These are phyloP conservation scores for Muntiacus reevesi DNA, from an alignment of 2,113 vertebrate genomes.

Conservation along the genomic window DNA sequence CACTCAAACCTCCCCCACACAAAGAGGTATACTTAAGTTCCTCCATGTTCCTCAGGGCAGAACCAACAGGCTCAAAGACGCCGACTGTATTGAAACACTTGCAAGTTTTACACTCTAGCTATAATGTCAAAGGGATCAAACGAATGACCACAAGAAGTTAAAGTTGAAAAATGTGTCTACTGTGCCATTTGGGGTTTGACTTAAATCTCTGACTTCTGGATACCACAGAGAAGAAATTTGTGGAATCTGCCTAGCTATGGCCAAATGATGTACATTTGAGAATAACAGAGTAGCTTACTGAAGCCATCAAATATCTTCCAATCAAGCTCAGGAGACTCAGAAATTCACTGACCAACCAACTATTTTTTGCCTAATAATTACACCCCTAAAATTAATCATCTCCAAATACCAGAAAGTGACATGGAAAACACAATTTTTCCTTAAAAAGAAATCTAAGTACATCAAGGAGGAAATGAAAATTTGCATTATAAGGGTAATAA, in stretches of 20 bases:
- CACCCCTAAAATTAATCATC: neutral
- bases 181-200: constrained; percentile 5
- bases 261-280: neutral
- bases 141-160: neutral
- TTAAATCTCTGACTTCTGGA: constrained; percentile 16
- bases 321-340: neutral
- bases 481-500: constrained; percentile 3
- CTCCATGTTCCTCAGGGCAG: neutral
- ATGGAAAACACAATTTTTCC: neutral
- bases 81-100: neutral
- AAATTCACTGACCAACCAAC: neutral
- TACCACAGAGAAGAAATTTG: neutral
- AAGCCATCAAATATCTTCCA: neutral
- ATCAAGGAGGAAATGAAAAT: neutral
- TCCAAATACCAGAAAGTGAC: neutral
- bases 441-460: neutral
- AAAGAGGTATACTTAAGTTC: neutral
- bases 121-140: neutral
- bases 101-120: neutral
- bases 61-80: neutral
- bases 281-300: neutral
- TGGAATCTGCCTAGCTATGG: neutral
- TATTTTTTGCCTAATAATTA: neutral
- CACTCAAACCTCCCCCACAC: neutral
- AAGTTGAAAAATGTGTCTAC: neutral